These are phyloP conservation scores for Neodiprion virginianus DNA, from an alignment of 1,140 invertebrate species.

Conservation along the genomic window DNA sequence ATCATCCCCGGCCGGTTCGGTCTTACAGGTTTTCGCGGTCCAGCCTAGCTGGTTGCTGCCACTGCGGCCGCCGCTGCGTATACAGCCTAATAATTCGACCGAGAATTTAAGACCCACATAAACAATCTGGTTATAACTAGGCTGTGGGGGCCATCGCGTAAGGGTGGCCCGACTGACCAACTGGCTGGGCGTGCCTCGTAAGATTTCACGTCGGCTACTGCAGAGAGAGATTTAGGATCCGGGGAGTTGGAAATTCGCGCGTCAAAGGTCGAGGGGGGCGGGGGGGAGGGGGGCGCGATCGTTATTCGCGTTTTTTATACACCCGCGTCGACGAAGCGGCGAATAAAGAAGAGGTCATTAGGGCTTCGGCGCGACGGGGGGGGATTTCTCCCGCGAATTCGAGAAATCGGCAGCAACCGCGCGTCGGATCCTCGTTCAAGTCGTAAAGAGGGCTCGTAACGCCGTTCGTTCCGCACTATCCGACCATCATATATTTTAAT, in stretches of 20 bases:
- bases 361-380: too few relatives aligned
- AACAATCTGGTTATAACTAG: conserved; percentile 7
- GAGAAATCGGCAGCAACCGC: too few relatives aligned
- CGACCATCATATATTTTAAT: background rate
- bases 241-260: background rate
- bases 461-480: background rate
- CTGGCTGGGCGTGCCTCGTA: background rate
- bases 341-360: too few relatives aligned
- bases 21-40: conserved; percentile 6
- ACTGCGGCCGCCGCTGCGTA: background rate
- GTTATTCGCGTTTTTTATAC: background rate
- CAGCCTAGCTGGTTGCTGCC: background rate
- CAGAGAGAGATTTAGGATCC: background rate
- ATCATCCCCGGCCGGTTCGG: background rate
- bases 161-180: too few relatives aligned
- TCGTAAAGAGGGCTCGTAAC: background rate
- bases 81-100: background rate
- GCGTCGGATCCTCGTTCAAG: too few relatives aligned
- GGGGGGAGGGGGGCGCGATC: background rate
- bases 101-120: conserved; percentile 7
- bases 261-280: background rate
- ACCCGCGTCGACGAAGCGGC: background rate
- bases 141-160: background rate
- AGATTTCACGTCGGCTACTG: background rate
- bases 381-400: too few relatives aligned